Evolutionary conservation across 2,888 invertebrate species (phyloP), one percentile per base, ranked within the genome.

Genomic region (Baronia brevicornis): DNA sequence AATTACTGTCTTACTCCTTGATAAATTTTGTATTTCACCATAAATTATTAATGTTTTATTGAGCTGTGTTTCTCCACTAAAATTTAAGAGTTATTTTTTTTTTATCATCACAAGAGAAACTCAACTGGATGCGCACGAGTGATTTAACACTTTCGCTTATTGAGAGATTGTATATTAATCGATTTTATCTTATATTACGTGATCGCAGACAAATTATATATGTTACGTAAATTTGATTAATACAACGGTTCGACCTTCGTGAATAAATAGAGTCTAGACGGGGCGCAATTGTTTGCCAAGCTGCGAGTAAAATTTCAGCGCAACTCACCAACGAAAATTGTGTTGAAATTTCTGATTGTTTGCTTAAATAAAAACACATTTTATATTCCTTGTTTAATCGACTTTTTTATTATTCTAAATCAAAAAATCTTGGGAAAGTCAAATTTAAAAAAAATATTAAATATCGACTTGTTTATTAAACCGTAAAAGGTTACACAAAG

Each of bases 121-220:
- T 24, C 60, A 60, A 58, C 48, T 66, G 61, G 73, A 77, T 71
- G 71, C 72, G 73, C 74, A 62, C 57, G 68, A 75, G 68, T 71
- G 67, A 53, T 56, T 36, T 62, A 51, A 57, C 46, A 72, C 75
- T 79, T 79, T 79, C 75, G 63, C 65, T 61, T 49, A 46, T 54
- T 36, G 42, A 25, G 21, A 21, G 22, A 37, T 38, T 39, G 40
- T 44, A n/a, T n/a, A 36, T 36, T 33, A 36, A 36, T 39, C 33
- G 33, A 18, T 19, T 22, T 10, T 28, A 17, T 31, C 3, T 25
- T 23, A 19, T 21, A 38, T n/a, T n/a, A n/a, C n/a, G n/a, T n/a
- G n/a, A n/a, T n/a, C n/a, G n/a, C n/a, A n/a, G n/a, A 32, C 29
- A 25, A 20, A 29, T 19, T 20, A 37, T 39, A 34, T 14, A 31